Evolutionary conservation across 2,113 vertebrate species (phyloP), one percentile per base, ranked within the genome.

Genomic region (Thymallus thymallus): DNA sequence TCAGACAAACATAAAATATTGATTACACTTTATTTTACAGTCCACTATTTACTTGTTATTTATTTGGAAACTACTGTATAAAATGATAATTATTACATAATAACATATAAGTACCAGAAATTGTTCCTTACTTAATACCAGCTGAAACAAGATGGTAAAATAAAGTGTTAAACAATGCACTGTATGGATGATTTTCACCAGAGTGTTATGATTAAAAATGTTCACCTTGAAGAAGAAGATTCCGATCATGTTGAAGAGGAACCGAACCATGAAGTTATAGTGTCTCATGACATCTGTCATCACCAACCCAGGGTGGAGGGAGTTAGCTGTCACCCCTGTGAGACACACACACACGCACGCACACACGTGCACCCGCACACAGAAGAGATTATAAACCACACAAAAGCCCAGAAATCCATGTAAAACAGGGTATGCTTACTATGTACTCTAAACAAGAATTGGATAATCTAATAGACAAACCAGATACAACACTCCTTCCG

Each of bases 151-250:
- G 20, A 61, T 61, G 20, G 20, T 61, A 18, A 61, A 24, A 24
- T 22, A 61, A 12, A 24, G 6, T 22, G 58, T 13, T 61, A 23
- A 61, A 16, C 16, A 41, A 41, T 10, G 35, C 3, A 41, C 35
- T 41, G 35, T 41, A 12, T 41, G 35, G 10, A 41, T 41, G 35
- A 41, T 10, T 41, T 41, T 41, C 35, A 41, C 51, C 13, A 55
- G 51, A 18, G 51, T 20, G 20, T 55, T n/a, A 64, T 13, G 18
- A 5, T 5, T 12, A 6, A 20, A 23, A 30, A 0, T 32, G 45
- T 90, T 90, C 64, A 97, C 96, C 94, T 93, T 95, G 66, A 94
- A 93, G 18, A 95, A 80, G 86, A 96, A 94, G 77, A 93, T 75
- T 22, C 92, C 91, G 1, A 89, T 1, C 10, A 95, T 0, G 35